These are phyloP conservation scores for Gouania willdenowi DNA, from an alignment of 2,797 vertebrate genomes.

Conservation along the genomic window DNA sequence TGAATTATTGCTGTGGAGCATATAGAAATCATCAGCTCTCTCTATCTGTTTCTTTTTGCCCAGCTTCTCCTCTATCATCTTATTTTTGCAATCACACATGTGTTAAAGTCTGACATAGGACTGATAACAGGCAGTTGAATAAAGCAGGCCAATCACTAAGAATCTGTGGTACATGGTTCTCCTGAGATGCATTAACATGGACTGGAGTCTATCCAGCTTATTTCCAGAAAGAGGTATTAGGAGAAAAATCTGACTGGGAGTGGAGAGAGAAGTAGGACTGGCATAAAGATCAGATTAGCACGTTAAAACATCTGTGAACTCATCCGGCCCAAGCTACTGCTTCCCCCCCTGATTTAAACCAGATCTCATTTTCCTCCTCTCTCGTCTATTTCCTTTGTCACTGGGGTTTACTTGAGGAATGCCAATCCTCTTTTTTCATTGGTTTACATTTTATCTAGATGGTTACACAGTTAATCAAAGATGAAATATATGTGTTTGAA, in stretches of 20 bases:
- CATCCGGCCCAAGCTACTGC: constrained; percentile 67
- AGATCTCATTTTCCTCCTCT: constrained; percentile 53
- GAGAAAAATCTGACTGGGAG: constrained; percentile 36
- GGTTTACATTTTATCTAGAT: too few relatives aligned
- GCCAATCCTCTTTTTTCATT: too few relatives aligned
- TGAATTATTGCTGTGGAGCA: constrained; percentile 49
- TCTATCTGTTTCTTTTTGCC: not conserved
- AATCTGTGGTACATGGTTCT: constrained; percentile 67
- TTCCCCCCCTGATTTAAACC: constrained; percentile 70
- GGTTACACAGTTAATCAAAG: too few relatives aligned
- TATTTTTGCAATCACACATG: constrained; percentile 70
- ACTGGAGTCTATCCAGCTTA: constrained; percentile 55
- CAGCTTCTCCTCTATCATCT: constrained; percentile 18
- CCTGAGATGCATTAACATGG: constrained; percentile 75
- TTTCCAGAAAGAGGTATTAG: constrained; percentile 42
- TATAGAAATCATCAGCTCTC: constrained; percentile 18
- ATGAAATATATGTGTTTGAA: too few relatives aligned
- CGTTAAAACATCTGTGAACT: constrained; percentile 83
- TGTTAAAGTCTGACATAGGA: constrained; percentile 55
- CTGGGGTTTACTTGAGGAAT: too few relatives aligned
- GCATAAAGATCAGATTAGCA: constrained; percentile 83
- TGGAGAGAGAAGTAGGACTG: constrained; percentile 71
- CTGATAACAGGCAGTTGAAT: constrained; percentile 64
- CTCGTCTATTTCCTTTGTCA: too few relatives aligned
- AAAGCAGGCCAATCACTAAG: constrained; percentile 45